phyloP scores from a whole-genome alignment of 1,140 invertebrate species.

The Zaprionus africanus region DNA sequence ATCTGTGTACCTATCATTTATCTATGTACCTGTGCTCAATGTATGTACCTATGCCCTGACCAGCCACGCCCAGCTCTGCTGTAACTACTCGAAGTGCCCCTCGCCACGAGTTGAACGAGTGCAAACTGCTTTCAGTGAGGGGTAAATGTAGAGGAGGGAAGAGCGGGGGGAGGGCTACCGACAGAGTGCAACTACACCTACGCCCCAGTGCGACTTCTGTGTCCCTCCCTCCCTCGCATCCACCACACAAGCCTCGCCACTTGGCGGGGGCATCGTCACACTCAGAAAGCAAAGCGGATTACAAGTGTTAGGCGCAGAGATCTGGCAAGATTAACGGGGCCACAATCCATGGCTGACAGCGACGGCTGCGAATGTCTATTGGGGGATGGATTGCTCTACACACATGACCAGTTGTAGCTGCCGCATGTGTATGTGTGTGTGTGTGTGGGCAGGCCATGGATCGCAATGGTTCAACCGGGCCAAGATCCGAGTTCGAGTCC shows the following conservation, averaged over 20 bases:
- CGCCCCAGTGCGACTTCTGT: constrained; percentile 1
- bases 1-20: too few relatives aligned
- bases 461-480: neutral
- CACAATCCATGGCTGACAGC: constrained; percentile 45
- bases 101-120: constrained; percentile 18
- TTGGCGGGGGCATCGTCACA: constrained; percentile 17
- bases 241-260: neutral
- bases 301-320: constrained; percentile 48
- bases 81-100: constrained; percentile 9
- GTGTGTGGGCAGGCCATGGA: constrained; percentile 1
- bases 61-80: neutral
- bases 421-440: neutral
- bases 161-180: neutral
- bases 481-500: neutral
- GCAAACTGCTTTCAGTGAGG: constrained; percentile 18
- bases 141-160: neutral
- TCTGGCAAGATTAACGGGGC: constrained; percentile 40
- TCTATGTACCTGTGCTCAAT: too few relatives aligned
- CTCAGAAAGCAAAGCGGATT: constrained; percentile 42
- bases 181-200: constrained; percentile 24
- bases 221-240: neutral
- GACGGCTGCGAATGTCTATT: constrained; percentile 44
- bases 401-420: neutral
- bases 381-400: constrained; percentile 46
- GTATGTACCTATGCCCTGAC: neutral